Evolutionary conservation across 2,797 vertebrate genomes (phyloP).

Genomic region (Enoplosus armatus): DNA sequence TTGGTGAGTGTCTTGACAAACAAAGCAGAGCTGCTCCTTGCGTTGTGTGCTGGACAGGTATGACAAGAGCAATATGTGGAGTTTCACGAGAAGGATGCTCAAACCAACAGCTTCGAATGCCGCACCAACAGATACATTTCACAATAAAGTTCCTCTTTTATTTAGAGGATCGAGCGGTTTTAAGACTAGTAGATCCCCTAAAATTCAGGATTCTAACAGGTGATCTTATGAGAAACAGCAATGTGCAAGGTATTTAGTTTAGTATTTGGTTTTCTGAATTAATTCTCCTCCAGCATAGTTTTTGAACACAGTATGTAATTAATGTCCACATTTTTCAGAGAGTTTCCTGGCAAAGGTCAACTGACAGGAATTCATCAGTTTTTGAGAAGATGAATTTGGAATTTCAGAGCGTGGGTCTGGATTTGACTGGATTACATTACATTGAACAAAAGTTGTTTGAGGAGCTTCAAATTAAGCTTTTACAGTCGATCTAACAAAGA

Average conservation of each 20-base stretch:
- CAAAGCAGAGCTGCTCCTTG: slow-evolving; percentile 68
- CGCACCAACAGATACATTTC: slow-evolving; percentile 41
- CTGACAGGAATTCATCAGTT: neutral
- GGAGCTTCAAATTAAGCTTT: slow-evolving; percentile 11
- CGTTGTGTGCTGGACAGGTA: slow-evolving; percentile 75
- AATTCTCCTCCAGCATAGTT: neutral
- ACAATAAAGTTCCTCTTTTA: slow-evolving; percentile 35
- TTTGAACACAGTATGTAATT: neutral
- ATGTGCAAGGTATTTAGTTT: neutral
- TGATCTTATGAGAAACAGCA: neutral
- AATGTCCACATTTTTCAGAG: neutral
- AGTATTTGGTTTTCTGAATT: neutral
- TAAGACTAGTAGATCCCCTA: neutral
- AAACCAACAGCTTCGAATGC: slow-evolving; percentile 27
- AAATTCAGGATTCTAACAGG: neutral
- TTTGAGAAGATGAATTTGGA: neutral
- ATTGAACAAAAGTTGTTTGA: slow-evolving; percentile 3
- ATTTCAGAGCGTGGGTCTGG: neutral
- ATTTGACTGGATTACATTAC: neutral
- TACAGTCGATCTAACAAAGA: slow-evolving; percentile 9
- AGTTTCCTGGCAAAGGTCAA: slow-evolving; percentile 9
- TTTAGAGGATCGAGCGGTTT: slow-evolving; percentile 5
- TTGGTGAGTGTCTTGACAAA: slow-evolving; percentile 79
- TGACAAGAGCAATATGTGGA: slow-evolving; percentile 70
- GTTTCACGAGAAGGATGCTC: slow-evolving; percentile 53